Percentiles rank a stretch among this genome's conserved stretches.
Evolutionary conservation across 2,113 vertebrate genomes (phyloP).

Genomic region (Protobothrops flavoviridis): DNA sequence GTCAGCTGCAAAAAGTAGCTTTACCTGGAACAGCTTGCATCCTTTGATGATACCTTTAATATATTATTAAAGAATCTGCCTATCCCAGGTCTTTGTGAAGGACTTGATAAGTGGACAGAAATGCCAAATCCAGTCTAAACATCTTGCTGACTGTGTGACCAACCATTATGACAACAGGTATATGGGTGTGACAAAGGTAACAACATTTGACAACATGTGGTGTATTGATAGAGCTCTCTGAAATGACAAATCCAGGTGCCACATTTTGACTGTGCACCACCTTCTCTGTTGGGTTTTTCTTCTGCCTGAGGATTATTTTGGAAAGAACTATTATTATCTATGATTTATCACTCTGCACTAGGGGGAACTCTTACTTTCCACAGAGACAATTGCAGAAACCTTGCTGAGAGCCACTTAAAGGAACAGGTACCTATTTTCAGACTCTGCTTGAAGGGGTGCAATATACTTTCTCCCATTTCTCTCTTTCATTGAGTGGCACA

Average conservation of each 20-base stretch:
- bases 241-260: slow-evolving; percentile 60
- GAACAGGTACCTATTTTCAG: slow-evolving; percentile 38
- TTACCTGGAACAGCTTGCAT: neutral
- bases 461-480: slow-evolving; percentile 39
- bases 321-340: slow-evolving; percentile 74
- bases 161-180: slow-evolving; percentile 29
- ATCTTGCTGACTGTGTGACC: neutral
- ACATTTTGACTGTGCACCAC: slow-evolving; percentile 61
- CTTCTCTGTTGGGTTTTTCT: slow-evolving; percentile 68
- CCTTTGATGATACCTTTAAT: neutral
- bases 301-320: slow-evolving; percentile 75
- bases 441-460: slow-evolving; percentile 48
- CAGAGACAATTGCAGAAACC: slow-evolving; percentile 66
- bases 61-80: neutral
- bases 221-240: slow-evolving; percentile 46
- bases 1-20: neutral
- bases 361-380: slow-evolving; percentile 68
- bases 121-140: neutral
- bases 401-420: slow-evolving; percentile 66
- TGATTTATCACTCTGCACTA: slow-evolving; percentile 70
- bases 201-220: neutral
- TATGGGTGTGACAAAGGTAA: slow-evolving; percentile 33
- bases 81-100: neutral
- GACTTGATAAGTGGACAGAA: neutral
- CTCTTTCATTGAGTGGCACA: neutral